Evolutionary conservation across 2,888 invertebrate species (phyloP).

Genomic region (Glomeris marginata): DNA sequence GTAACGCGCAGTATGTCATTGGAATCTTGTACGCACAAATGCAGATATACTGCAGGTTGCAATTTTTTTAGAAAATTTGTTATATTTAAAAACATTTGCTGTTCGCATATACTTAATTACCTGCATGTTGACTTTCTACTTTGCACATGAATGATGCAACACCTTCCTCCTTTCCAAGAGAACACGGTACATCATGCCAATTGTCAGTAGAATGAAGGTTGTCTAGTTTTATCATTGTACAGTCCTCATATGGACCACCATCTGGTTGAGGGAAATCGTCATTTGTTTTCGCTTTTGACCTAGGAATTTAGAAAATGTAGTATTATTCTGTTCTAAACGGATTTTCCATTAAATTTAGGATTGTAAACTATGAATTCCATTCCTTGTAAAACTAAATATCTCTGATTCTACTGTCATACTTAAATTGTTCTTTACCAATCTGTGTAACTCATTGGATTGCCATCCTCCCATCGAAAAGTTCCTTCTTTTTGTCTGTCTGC

Average conservation of each 20-base stretch:
- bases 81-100: no score
- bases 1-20: no score
- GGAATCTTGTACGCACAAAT: no score
- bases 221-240: conserved; percentile 22
- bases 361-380: no score
- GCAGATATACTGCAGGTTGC: no score
- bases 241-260: conserved; percentile 24
- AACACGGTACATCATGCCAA: conserved; percentile 27
- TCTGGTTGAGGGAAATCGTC: conserved; percentile 22
- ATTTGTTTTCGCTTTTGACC: conserved; percentile 11
- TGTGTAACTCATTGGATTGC: conserved; percentile 23
- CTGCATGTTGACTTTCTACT: conserved; percentile 16
- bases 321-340: neutral
- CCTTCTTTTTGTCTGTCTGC: conserved; percentile 22
- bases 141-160: conserved; percentile 22
- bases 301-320: neutral
- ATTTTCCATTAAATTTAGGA: no score
- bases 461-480: conserved; percentile 22
- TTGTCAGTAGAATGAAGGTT: conserved; percentile 23
- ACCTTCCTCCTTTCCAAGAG: conserved; percentile 19
- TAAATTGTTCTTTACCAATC: conserved; percentile 19
- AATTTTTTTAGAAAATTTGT: no score
- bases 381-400: no score
- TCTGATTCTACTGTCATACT: no score
- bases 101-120: conserved; percentile 5